Percentiles rank a stretch among this genome's conserved stretches.
phyloP scores from a whole-genome alignment of 2,888 invertebrate genomes.

The Homarus gammarus region DNA sequence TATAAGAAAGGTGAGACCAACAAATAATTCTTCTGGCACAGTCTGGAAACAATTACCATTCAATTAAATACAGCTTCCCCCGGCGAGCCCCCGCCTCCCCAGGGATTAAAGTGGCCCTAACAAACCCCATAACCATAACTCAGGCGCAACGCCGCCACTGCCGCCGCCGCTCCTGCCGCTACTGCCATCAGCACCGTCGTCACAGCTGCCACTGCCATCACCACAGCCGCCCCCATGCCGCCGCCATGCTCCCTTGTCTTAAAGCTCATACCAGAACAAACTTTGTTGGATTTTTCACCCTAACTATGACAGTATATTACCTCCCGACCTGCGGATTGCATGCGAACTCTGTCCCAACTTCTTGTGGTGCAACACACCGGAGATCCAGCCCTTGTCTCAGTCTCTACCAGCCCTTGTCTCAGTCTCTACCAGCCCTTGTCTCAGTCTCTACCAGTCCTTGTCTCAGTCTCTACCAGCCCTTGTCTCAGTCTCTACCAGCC shows the following conservation, averaged over 20 bases:
- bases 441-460: neutral
- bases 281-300: neutral
- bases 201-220: neutral
- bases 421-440: neutral
- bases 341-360: neutral
- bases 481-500: slow-evolving; percentile 3
- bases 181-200: neutral
- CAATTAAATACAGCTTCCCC: slow-evolving; percentile 57
- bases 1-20: slow-evolving; percentile 16
- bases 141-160: neutral
- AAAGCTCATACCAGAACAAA: slow-evolving; percentile 13
- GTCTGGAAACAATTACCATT: slow-evolving; percentile 52
- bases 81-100: neutral
- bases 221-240: neutral
- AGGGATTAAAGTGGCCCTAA: slow-evolving; percentile 57
- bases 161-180: neutral
- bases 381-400: neutral
- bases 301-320: slow-evolving; percentile 12
- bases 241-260: neutral
- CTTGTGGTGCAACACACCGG: neutral
- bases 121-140: slow-evolving; percentile 46
- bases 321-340: neutral
- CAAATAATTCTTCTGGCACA: slow-evolving; percentile 31
- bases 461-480: neutral
- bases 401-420: neutral